Evolutionary conservation across 1,140 invertebrate genomes (phyloP).

Genomic region (Lerema accius): DNA sequence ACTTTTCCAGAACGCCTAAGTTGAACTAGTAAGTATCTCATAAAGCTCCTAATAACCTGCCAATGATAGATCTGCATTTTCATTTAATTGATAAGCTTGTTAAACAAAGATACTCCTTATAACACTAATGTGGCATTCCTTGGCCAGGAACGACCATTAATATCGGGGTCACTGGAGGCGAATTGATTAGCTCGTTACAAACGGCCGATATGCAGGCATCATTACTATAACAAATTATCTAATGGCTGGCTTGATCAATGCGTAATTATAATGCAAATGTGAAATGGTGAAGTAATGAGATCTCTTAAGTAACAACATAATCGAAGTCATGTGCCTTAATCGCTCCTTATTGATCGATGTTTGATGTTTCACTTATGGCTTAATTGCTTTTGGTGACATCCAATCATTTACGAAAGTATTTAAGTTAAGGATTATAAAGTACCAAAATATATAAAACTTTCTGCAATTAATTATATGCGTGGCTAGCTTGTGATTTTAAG

Average conservation of each 20-base stretch:
- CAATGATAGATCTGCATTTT: background rate
- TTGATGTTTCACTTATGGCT: background rate
- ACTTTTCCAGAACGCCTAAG: too few relatives aligned
- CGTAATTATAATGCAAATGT: conserved; percentile 17
- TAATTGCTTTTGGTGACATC: too few relatives aligned
- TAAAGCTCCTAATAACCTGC: background rate
- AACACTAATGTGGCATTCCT: background rate
- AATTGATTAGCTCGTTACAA: conserved; percentile 28
- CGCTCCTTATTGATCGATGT: background rate
- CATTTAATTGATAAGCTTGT: background rate
- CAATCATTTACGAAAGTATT: too few relatives aligned
- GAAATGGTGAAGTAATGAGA: conserved; percentile 1
- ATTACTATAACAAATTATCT: conserved; percentile 23
- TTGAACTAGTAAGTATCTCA: too few relatives aligned
- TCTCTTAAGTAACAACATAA: conserved; percentile 7
- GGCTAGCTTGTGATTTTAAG: too few relatives aligned
- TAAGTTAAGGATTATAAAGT: too few relatives aligned
- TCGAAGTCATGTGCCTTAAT: background rate
- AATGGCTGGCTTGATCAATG: conserved; percentile 13
- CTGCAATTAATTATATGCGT: too few relatives aligned
- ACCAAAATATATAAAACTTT: too few relatives aligned
- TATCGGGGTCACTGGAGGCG: conserved; percentile 4
- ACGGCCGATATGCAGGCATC: conserved; percentile 6
- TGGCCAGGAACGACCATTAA: conserved; percentile 13
- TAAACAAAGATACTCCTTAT: background rate